Evolutionary conservation across 1,140 invertebrate genomes (phyloP).

Genomic region (silkworm (Bombyx mori)): ASM3026992v2 NC_085117.1:2756001-2756500

Average conservation of each 20-base stretch:
- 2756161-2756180: conserved; percentile 13
- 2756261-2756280: conserved; percentile 63
- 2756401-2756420: conserved; percentile 15
- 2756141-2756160: conserved; percentile 10
- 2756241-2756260: conserved; percentile 56
- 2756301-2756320: conserved; percentile 34
- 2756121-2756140: conserved; percentile 3
- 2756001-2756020: conserved; percentile 5
- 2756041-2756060: not conserved
- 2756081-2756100: conserved; percentile 22
- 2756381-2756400: conserved; percentile 17
- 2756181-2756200: conserved; percentile 39
- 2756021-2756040: not conserved
- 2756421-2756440: conserved; percentile 27
- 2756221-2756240: conserved; percentile 62
- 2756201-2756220: conserved; percentile 64
- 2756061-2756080: not conserved
- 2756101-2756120: conserved; percentile 22
- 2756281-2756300: conserved; percentile 50
- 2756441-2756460: conserved; percentile 6
- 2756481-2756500: conserved; percentile 44
- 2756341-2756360: conserved; percentile 50
- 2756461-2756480: conserved; percentile 13
- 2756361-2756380: conserved; percentile 10
- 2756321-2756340: conserved; percentile 41